Percentiles rank a stretch among this genome's conserved stretches.
These are phyloP conservation scores for Phaonia tiefii DNA, from an alignment of 2,888 invertebrate genomes.

Conservation along the genomic window DNA sequence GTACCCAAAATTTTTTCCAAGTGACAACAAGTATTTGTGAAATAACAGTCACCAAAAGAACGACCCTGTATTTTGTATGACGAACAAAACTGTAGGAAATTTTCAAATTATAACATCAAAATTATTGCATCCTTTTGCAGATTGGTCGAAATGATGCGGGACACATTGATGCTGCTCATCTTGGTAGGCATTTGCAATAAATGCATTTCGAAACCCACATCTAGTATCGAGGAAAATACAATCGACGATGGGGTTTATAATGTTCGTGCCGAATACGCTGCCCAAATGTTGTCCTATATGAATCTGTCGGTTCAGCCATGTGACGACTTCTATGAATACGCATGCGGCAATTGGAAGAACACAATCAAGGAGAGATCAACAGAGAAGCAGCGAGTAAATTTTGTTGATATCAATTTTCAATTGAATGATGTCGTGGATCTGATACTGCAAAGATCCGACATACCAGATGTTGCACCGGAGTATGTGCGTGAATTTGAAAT, in stretches of 20 bases:
- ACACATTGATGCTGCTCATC: background rate
- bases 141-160: too few species aligned
- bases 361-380: slow-evolving; percentile 69
- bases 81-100: too few species aligned
- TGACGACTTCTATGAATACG: slow-evolving; percentile 77
- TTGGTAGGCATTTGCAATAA: background rate
- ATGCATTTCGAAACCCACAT: slow-evolving; percentile 40
- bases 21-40: too few species aligned
- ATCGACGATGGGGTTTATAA: slow-evolving; percentile 34
- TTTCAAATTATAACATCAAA: background rate
- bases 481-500: slow-evolving; percentile 72
- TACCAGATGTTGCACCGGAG: slow-evolving; percentile 53
- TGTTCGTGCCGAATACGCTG: slow-evolving; percentile 70
- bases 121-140: too few species aligned
- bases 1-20: too few species aligned
- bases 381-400: slow-evolving; percentile 72
- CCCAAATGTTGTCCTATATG: slow-evolving; percentile 75
- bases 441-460: slow-evolving; percentile 63
- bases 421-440: slow-evolving; percentile 69
- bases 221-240: slow-evolving; percentile 3
- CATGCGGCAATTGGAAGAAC: slow-evolving; percentile 77
- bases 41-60: too few species aligned
- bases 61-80: too few species aligned
- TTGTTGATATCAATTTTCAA: slow-evolving; percentile 73
- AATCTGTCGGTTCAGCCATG: slow-evolving; percentile 74